Evolutionary conservation across 1,140 invertebrate genomes (phyloP).

Genomic region (Heliconius himera): DNA sequence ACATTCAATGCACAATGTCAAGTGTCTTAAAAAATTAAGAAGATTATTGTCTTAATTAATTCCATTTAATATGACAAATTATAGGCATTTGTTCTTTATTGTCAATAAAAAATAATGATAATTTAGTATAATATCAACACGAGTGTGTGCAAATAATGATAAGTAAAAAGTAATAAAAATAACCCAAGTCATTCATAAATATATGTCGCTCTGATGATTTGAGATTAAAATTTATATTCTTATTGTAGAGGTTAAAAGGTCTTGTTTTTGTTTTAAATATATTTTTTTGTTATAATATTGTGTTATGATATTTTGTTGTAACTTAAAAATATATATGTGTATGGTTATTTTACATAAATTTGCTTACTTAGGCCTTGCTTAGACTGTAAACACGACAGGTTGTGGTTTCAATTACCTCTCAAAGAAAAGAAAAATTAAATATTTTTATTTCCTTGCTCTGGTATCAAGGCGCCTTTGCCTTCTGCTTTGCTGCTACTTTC

Average conservation of each 20-base stretch:
- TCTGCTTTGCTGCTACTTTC: too few relatives aligned
- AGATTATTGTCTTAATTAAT: neutral
- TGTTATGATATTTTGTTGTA: neutral
- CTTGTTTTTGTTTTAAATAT: neutral
- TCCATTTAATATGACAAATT: neutral
- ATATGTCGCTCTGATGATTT: neutral
- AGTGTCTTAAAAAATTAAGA: neutral
- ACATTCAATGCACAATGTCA: too few relatives aligned
- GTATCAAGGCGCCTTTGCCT: too few relatives aligned
- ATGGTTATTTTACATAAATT: too few relatives aligned
- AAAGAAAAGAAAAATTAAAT: too few relatives aligned
- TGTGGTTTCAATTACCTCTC: too few relatives aligned
- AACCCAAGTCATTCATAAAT: conserved; percentile 23
- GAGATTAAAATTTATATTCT: neutral
- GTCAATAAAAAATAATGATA: neutral
- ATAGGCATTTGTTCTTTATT: neutral
- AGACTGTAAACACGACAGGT: too few relatives aligned
- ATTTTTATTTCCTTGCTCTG: too few relatives aligned
- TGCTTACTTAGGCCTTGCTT: too few relatives aligned
- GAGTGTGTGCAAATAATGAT: conserved; percentile 8
- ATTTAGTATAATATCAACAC: neutral
- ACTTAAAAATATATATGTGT: neutral
- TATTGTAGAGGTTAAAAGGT: neutral
- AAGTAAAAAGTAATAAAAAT: conserved; percentile 10
- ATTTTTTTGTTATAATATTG: neutral